These are phyloP conservation scores for Sericinus montela DNA, from an alignment of 2,888 invertebrate species.

Conservation along the genomic window DNA sequence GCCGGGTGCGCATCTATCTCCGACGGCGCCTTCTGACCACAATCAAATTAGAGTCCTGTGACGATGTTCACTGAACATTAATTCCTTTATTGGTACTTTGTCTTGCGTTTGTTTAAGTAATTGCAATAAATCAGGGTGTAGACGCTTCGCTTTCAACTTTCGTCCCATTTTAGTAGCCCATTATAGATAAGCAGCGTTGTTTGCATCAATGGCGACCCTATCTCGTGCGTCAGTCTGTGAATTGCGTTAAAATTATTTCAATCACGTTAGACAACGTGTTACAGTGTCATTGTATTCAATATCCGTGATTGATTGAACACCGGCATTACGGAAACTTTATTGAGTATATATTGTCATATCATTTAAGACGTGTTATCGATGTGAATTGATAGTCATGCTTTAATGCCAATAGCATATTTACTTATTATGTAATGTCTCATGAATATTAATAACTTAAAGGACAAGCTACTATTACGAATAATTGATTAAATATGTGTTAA, in stretches of 20 bases:
- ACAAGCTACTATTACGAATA: too few relatives aligned
- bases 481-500: too few relatives aligned
- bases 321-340: constrained; percentile 9
- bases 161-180: constrained; percentile 51
- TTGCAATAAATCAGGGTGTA: constrained; percentile 49
- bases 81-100: constrained; percentile 37
- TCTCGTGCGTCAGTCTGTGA: constrained; percentile 48
- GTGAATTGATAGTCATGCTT: neutral
- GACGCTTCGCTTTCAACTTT: constrained; percentile 44
- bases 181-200: constrained; percentile 33
- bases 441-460: too few relatives aligned
- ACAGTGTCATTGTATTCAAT: constrained; percentile 18
- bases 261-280: constrained; percentile 29
- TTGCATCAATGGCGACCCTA: constrained; percentile 52
- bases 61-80: constrained; percentile 35
- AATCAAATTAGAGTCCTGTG: constrained; percentile 43
- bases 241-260: constrained; percentile 43
- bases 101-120: constrained; percentile 36
- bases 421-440: too few relatives aligned
- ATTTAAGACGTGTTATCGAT: constrained; percentile 1
- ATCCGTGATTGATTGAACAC: constrained; percentile 10
- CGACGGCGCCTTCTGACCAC: constrained; percentile 46
- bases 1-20: constrained; percentile 63
- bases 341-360: constrained; percentile 5
- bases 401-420: too few relatives aligned